Percentiles rank a stretch among this genome's conserved stretches.
Conservation (phyloP, 2,113 vertebrate species). For the Rhinoderma darwinii region DNA sequence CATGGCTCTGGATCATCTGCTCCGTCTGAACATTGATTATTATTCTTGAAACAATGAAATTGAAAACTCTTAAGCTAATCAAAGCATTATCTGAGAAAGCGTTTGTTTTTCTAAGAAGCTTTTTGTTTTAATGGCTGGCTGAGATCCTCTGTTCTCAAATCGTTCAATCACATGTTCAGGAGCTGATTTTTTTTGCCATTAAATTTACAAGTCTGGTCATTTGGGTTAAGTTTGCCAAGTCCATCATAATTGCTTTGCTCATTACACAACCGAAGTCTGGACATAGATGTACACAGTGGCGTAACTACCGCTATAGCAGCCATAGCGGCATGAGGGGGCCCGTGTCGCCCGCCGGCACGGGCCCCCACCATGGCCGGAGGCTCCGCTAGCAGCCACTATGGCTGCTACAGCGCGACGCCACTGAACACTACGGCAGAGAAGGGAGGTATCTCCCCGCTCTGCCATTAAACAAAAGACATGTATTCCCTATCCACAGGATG, state of each 20-base stretch:
- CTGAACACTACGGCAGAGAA: no score
- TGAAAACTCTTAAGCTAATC: constrained; percentile 76
- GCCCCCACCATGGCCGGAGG: no score
- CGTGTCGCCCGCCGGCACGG: no score
- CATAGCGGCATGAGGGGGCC: no score
- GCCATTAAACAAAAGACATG: no score
- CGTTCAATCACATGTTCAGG: constrained; percentile 61
- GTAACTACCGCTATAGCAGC: no score
- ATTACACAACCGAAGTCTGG: not conserved
- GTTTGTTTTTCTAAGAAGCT: constrained; percentile 79
- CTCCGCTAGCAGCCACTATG: no score
- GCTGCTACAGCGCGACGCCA: no score
- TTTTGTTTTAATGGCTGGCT: constrained; percentile 68
- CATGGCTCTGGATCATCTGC: constrained; percentile 14
- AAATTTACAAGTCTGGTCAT: constrained; percentile 43
- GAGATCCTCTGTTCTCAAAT: constrained; percentile 63
- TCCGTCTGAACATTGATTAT: constrained; percentile 37
- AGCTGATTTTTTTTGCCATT: constrained; percentile 60
- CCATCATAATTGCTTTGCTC: constrained; percentile 53
- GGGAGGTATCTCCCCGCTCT: no score
- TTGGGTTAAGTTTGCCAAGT: constrained; percentile 61
- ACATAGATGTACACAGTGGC: not conserved
- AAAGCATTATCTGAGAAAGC: constrained; percentile 80
- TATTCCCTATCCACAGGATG: no score
- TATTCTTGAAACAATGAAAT: constrained; percentile 64